Evolutionary conservation across 2,888 invertebrate species (phyloP).

Genomic region (Pilophorus perplexus): DNA sequence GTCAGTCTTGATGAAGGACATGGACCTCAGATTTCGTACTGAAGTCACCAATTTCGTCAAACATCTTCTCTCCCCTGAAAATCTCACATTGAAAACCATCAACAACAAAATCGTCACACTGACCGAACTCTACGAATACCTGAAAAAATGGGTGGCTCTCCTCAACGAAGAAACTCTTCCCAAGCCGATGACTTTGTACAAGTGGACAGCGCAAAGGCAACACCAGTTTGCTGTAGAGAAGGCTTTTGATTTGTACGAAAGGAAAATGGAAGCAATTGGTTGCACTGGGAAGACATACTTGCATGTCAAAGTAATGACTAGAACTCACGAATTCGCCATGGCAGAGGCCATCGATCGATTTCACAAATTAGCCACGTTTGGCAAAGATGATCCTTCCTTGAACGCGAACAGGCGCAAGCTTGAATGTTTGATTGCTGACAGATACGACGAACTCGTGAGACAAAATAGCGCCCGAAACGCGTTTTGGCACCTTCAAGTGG

Average conservation of each 20-base stretch:
- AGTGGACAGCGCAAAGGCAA: background rate
- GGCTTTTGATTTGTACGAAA: background rate
- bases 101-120: background rate
- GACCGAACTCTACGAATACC: background rate
- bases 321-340: no score
- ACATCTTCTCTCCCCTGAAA: background rate
- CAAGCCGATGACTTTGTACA: background rate
- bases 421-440: no score
- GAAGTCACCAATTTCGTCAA: background rate
- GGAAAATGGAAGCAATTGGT: background rate
- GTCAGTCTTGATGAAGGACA: constrained; percentile 12
- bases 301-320: no score
- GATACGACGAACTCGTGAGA: no score
- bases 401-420: no score
- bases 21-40: background rate
- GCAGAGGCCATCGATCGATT: no score
- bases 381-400: no score
- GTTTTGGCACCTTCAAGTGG: no score
- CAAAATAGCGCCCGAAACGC: no score
- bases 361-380: no score
- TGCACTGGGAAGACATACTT: background rate
- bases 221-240: background rate
- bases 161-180: background rate
- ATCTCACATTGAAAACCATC: constrained; percentile 8
- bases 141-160: background rate